These are phyloP conservation scores for Pycnonotus jocosus DNA, from an alignment of 2,113 vertebrate species.

Conservation along the genomic window DNA sequence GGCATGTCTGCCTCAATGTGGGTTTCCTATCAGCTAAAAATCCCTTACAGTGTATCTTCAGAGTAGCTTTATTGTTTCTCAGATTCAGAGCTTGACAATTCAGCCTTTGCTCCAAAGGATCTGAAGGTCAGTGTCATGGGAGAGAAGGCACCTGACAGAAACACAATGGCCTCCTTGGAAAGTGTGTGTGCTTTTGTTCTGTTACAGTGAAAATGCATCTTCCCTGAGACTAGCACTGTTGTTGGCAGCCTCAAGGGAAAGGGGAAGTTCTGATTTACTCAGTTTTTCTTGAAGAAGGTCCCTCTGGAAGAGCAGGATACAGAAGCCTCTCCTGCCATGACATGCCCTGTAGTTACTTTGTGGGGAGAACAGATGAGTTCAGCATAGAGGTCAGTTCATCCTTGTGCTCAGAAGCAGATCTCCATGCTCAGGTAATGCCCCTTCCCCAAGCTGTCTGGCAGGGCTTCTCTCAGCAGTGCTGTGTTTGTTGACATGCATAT, in stretches of 20 bases:
- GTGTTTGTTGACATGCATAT: not conserved
- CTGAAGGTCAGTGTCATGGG: not conserved
- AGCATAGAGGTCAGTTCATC: not conserved
- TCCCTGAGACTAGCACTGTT: not conserved
- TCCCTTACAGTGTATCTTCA: not conserved
- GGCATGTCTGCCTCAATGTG: not conserved
- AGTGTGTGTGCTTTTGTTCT: not conserved
- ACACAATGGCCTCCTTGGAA: not conserved
- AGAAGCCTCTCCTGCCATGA: not conserved
- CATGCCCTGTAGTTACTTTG: not conserved
- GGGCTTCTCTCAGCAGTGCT: not conserved
- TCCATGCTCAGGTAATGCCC: not conserved
- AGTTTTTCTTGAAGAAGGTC: not conserved
- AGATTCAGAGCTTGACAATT: not conserved
- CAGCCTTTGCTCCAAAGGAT: not conserved
- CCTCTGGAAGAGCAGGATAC: not conserved
- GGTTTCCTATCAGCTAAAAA: not conserved
- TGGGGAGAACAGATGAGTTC: not conserved
- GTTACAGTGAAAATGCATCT: not conserved
- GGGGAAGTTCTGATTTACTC: not conserved
- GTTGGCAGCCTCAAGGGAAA: not conserved
- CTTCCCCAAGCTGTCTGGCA: not conserved
- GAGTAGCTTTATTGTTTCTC: not conserved
- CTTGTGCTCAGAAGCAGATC: not conserved
- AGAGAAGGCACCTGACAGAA: not conserved